Evolutionary conservation across 2,113 vertebrate genomes (phyloP), one percentile per base, ranked within the genome.

Genomic region (Albula glossodonta): DNA sequence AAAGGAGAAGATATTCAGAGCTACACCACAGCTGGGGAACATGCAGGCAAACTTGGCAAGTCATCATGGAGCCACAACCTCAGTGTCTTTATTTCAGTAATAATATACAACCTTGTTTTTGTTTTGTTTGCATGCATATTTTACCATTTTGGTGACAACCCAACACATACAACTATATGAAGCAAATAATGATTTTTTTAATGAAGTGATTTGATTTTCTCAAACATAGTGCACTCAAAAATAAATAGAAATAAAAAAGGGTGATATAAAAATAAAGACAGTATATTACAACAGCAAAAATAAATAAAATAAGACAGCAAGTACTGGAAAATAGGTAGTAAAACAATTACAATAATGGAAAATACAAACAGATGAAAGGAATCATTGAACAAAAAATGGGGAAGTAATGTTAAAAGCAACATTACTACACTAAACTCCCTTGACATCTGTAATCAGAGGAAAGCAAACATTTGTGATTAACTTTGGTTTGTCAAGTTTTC

Each of bases 1-100:
- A 70, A 49, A 86, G 0, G 87, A 57, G 88, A 83, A 74, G 66
- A 63, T 57, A 87, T 6, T 86, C 88, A 77, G 57, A 87, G 31
- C 22, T 12, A 51, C 51, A 77, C n/a, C 63, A 77, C 31, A 10
- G 57, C 9, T n/a, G 63, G 50, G 80, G 48, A 51, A 82, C n/a
- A 22, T 50, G 50, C 15, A 1, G 19, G 48, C 78, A 80, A 80
- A 51, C 13, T 13, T 48, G 78, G 2, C 3, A 79, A 15, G 4
- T 48, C 19, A 49, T 7, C 49, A 80, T 11, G 6, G 19, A 13
- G 60, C 22, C 15, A 3, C 22, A n/a, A n/a, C n/a, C n/a, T n/a
- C n/a, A 5, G 17, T 22, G 17, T 80, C 78, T 51, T 25, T 31
- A 74, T 9, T 25, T 74, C 10, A 22, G n/a, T 70, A 56, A 9